phyloP scores from a whole-genome alignment of 2,888 invertebrate species.

The Acleris sparsana region DNA sequence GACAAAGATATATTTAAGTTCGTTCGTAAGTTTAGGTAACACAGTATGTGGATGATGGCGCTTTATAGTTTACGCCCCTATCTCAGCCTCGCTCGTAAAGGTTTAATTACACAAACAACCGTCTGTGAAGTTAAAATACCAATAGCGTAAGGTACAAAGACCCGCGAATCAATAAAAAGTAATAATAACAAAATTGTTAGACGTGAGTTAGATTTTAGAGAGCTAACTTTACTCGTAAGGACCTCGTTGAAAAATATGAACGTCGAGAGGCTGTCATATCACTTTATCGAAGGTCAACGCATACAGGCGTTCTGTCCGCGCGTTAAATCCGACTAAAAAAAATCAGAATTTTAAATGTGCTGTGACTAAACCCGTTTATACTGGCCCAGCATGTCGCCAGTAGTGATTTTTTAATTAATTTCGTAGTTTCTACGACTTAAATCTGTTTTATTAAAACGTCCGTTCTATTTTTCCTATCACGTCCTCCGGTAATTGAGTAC shows the following conservation, averaged over 20 bases:
- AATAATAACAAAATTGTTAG: too few relatives aligned
- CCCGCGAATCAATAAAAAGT: background rate
- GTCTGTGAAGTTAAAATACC: slow-evolving; percentile 17
- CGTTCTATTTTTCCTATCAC: slow-evolving; percentile 47
- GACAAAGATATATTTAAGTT: background rate
- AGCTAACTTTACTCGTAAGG: too few relatives aligned
- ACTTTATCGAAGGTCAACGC: too few relatives aligned
- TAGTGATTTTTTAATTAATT: slow-evolving; percentile 35
- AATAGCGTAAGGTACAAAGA: slow-evolving; percentile 7
- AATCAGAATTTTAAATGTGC: too few relatives aligned
- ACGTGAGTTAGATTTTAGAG: too few relatives aligned
- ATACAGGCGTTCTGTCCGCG: too few relatives aligned
- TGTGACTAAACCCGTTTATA: background rate
- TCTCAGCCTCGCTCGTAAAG: slow-evolving; percentile 12
- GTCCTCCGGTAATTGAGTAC: slow-evolving; percentile 60
- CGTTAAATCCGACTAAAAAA: too few relatives aligned
- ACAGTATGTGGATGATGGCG: slow-evolving; percentile 16
- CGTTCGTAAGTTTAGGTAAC: slow-evolving; percentile 17
- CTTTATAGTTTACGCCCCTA: slow-evolving; percentile 19
- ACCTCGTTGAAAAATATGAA: too few relatives aligned
- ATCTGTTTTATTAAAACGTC: slow-evolving; percentile 42
- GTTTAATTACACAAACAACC: slow-evolving; percentile 19
- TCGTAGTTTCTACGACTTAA: slow-evolving; percentile 31
- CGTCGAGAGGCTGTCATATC: too few relatives aligned
- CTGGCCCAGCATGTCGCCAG: slow-evolving; percentile 18